Percentiles rank a stretch among this genome's conserved stretches.
These are phyloP conservation scores for Melanogrammus aeglefinus DNA, from an alignment of 2,797 vertebrate species.

Conservation along the genomic window DNA sequence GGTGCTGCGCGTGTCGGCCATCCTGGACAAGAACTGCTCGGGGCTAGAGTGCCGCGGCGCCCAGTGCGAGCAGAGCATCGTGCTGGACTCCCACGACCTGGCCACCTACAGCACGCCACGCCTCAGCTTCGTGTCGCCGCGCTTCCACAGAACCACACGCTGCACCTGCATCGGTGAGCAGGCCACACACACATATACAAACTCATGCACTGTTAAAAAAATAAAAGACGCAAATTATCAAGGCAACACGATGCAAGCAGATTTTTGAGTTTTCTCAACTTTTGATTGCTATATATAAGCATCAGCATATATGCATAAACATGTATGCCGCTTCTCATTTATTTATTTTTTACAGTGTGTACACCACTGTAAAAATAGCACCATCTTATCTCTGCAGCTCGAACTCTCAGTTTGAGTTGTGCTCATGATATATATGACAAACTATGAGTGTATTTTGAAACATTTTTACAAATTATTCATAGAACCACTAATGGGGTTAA, in stretches of 20 bases:
- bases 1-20: conserved; percentile 85
- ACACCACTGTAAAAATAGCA: too few species aligned
- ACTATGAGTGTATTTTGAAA: neutral
- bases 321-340: too few species aligned
- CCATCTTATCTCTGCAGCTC: neutral
- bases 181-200: neutral
- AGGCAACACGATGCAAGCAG: too few species aligned
- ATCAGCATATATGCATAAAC: neutral
- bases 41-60: conserved; percentile 92
- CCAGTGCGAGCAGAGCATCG: conserved; percentile 88
- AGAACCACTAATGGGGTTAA: neutral
- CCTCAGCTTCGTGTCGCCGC: conserved; percentile 91
- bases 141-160: conserved; percentile 86
- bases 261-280: too few species aligned
- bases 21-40: conserved; percentile 96
- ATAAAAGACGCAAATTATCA: too few species aligned
- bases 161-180: conserved; percentile 89
- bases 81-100: conserved; percentile 88
- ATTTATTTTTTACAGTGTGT: neutral
- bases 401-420: neutral
- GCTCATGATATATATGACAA: neutral
- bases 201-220: neutral
- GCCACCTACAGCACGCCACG: conserved; percentile 91
- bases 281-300: neutral
- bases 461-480: neutral